These are phyloP conservation scores for Ptyas mucosa DNA, from an alignment of 2,113 vertebrate species.

Conservation along the genomic window DNA sequence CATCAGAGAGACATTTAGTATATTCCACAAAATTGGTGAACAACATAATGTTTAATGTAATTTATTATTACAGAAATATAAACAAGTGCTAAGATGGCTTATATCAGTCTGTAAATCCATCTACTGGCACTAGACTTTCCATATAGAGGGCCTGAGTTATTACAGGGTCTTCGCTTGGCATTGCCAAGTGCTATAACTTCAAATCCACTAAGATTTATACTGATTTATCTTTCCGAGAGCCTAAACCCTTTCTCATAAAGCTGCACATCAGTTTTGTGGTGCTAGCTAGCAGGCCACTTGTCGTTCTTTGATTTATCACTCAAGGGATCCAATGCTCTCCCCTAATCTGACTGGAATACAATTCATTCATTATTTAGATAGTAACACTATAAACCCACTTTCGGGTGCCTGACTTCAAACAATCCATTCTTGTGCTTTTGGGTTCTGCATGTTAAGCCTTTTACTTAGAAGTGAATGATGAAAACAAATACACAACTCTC, in stretches of 20 bases:
- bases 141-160: neutral
- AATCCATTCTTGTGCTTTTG: neutral
- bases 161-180: neutral
- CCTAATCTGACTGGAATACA: slow-evolving; percentile 40
- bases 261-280: slow-evolving; percentile 25
- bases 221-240: slow-evolving; percentile 11
- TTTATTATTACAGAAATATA: slow-evolving; percentile 11
- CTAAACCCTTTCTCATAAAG: slow-evolving; percentile 32
- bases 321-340: slow-evolving; percentile 36
- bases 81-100: neutral
- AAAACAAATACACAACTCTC: neutral
- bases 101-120: slow-evolving; percentile 21
- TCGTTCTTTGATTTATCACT: slow-evolving; percentile 46
- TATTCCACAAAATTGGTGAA: neutral
- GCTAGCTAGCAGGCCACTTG: slow-evolving; percentile 49
- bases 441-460: neutral
- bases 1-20: neutral
- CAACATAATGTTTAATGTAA: slow-evolving; percentile 9
- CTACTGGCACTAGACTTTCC: slow-evolving; percentile 11
- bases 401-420: slow-evolving; percentile 17
- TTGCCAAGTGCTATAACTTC: slow-evolving; percentile 11
- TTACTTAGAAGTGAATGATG: neutral
- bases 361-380: slow-evolving; percentile 45
- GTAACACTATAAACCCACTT: slow-evolving; percentile 25
- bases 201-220: neutral